Conservation (phyloP, 2,888 invertebrate species). For the Drosophila infuscata region DNA sequence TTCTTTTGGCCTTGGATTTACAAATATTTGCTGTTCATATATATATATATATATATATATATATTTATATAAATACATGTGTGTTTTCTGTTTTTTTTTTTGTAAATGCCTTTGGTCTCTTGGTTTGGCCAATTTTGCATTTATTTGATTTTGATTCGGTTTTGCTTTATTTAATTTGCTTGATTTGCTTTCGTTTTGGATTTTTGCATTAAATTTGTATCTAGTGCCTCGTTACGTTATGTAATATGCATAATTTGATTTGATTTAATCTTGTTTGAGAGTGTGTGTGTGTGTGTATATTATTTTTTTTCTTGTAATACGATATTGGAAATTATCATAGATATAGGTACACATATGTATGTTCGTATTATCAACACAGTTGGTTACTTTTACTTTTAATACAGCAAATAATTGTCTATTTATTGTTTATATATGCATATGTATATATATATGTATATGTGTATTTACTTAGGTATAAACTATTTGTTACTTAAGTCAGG, state of each 20-base stretch:
- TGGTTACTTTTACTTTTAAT: constrained; percentile 35
- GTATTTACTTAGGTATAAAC: constrained; percentile 45
- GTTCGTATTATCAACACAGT: constrained; percentile 44
- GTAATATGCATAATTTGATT: constrained; percentile 69
- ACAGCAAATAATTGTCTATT: constrained; percentile 56
- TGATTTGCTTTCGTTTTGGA: constrained; percentile 11
- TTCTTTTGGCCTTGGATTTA: constrained; percentile 53
- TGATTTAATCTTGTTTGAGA: constrained; percentile 26
- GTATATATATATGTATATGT: constrained; percentile 17
- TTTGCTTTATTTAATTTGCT: constrained; percentile 3
- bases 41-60: not conserved
- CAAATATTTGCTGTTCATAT: constrained; percentile 3
- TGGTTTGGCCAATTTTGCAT: constrained; percentile 62
- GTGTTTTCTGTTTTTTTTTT: constrained; percentile 30
- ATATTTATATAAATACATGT: not conserved
- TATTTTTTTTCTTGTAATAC: constrained; percentile 10
- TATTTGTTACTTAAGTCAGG: constrained; percentile 50
- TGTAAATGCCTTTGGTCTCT: constrained; percentile 70
- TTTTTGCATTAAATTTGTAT: constrained; percentile 38
- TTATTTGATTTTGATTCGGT: constrained; percentile 16
- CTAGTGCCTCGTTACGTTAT: constrained; percentile 35
- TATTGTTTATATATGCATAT: constrained; percentile 24
- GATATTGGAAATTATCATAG: constrained; percentile 55
- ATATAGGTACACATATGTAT: constrained; percentile 69
- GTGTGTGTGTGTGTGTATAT: not conserved